A percentile compares a stretch with the other conserved stretches of the same genome.
Evolutionary conservation across 2,888 invertebrate genomes (phyloP).

Genomic region (Corythucha ciliata): DNA sequence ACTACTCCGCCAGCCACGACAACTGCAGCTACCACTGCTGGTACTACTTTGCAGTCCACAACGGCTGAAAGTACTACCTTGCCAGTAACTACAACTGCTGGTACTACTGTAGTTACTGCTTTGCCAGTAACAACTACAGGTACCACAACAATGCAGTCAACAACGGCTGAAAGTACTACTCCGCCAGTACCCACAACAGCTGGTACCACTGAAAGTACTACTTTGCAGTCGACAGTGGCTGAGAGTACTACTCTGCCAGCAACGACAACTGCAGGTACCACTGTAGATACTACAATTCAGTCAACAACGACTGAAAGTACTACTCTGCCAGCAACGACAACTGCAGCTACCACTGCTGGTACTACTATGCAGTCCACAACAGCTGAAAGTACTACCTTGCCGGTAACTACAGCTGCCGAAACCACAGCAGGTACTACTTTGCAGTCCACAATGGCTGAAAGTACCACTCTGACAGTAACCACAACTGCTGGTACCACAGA

Average conservation of each 20-base stretch:
- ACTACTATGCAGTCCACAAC: too few relatives aligned
- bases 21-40: neutral
- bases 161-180: constrained; percentile 34
- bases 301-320: constrained; percentile 27
- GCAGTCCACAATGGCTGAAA: too few relatives aligned
- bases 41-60: neutral
- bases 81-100: neutral
- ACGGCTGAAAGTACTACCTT: neutral
- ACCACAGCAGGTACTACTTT: constrained; percentile 18
- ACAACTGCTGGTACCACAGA: too few relatives aligned
- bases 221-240: constrained; percentile 5
- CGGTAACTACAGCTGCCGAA: constrained; percentile 17
- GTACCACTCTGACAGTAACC: too few relatives aligned
- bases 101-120: constrained; percentile 36
- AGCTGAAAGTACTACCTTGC: constrained; percentile 11
- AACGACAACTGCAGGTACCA: constrained; percentile 34
- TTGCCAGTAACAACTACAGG: constrained; percentile 37
- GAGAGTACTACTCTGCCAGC: constrained; percentile 23
- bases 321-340: constrained; percentile 20
- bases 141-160: constrained; percentile 39
- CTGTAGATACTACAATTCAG: constrained; percentile 28
- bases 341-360: constrained; percentile 14
- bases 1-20: neutral
- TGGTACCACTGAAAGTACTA: constrained; percentile 14
- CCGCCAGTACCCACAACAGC: constrained; percentile 27